phyloP scores from a whole-genome alignment of 1,140 invertebrate species.

The Drosophila yakuba region DNA sequence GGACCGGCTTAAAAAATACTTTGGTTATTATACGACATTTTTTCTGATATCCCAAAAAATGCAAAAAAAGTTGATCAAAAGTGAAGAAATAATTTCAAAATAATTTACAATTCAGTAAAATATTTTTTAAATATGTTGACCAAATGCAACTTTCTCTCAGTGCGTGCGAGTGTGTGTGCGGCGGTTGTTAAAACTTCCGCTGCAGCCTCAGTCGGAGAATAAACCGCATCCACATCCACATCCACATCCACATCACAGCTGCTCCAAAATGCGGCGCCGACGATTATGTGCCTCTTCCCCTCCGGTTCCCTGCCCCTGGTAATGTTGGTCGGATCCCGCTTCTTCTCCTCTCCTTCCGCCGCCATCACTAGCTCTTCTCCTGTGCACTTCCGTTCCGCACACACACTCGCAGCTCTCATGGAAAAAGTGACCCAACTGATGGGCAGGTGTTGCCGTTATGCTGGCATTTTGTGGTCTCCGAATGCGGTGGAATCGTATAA shows the following conservation, averaged over 20 bases:
- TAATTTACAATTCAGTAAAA: too few relatives aligned
- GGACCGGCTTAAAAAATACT: too few relatives aligned
- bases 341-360: slow-evolving; percentile 5
- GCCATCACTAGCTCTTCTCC: slow-evolving; percentile 52
- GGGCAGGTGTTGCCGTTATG: slow-evolving; percentile 70
- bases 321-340: slow-evolving; percentile 17
- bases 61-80: too few relatives aligned
- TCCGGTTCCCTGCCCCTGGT: neutral
- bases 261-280: slow-evolving; percentile 60
- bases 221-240: slow-evolving; percentile 65
- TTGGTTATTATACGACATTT: too few relatives aligned
- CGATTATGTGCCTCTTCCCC: slow-evolving; percentile 6
- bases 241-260: slow-evolving; percentile 63
- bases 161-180: slow-evolving; percentile 15
- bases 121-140: neutral
- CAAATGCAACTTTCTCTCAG: neutral
- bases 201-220: slow-evolving; percentile 49
- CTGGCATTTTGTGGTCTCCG: slow-evolving; percentile 44
- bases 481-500: slow-evolving; percentile 22
- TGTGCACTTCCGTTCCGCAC: slow-evolving; percentile 59
- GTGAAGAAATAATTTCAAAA: too few relatives aligned
- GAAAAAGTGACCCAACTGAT: slow-evolving; percentile 22
- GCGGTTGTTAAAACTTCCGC: slow-evolving; percentile 70
- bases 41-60: too few relatives aligned
- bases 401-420: slow-evolving; percentile 13